Base-by-base conservation (phyloP, 2,113 vertebrate genomes). In the Drymodes brunneopygia region DNA sequence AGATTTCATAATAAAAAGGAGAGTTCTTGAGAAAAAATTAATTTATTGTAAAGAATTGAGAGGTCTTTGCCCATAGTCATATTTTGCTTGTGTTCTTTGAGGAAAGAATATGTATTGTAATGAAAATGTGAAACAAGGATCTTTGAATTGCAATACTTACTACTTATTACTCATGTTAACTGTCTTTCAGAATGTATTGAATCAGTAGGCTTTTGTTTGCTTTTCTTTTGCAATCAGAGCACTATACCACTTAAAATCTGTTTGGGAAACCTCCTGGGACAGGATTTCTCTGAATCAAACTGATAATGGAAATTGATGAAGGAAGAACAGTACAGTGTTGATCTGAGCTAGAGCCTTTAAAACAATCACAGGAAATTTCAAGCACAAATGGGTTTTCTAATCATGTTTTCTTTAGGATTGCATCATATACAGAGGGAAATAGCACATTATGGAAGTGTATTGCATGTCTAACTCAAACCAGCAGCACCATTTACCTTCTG, bases 401-500 rank as follows among this genome's bases (percentile, higher is more conserved):
- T 91, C 56, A 17, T 75, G 31, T 95, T 94, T 94, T 82, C 79
- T 44, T 89, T 81, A 87, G 70, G 17, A 72, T 64, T 87, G 70
- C 61, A 75, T 92, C 84, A 74, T 74, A 78, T 62, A 35, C 15
- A 53, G 51, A 64, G 72, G 73, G 83, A 89, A 88, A 69, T n/a
- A 42, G 75, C 50, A 53, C 33, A 64, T 88, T 91, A 90, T 60
- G 69, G 86, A 70, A 90, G 82, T 60, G 50, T 84, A 87, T 77
- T 89, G 64, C 62, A 72, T 82, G 61, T 74, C 71, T 96, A 87
- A 94, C 86, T 96, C 28, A 9, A 93, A 75, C 57, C 82, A 94
- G 47, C 88, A 82, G 78, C 38, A 62, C 81, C 77, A 86, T 95
- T 95, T 88, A 80, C 81, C 83, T 88, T 81, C 48, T 81, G 64